Percentiles rank a stretch among this genome's conserved stretches.
Conservation (phyloP, 2,113 vertebrate species). For the Pardalotus punctatus region DNA sequence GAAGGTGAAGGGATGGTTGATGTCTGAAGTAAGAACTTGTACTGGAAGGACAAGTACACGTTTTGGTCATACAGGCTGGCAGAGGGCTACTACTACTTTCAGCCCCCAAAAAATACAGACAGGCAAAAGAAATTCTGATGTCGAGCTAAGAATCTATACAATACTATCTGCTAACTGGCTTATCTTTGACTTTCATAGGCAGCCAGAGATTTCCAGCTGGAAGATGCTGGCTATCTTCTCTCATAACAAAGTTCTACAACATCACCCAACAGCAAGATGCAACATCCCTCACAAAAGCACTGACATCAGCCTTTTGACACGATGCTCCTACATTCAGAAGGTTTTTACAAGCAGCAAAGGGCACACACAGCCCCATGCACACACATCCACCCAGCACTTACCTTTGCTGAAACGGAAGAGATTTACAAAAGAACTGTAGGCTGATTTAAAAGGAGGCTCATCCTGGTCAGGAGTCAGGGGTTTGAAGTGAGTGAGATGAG, state of each 20-base stretch:
- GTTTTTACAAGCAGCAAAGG: background rate
- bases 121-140: background rate
- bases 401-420: conserved; percentile 97
- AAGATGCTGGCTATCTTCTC: background rate
- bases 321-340: background rate
- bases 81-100: background rate
- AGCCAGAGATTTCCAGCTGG: background rate
- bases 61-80: background rate
- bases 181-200: background rate
- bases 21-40: background rate
- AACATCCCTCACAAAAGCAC: background rate
- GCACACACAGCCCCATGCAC: rapidly evolving
- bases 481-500: conserved; percentile 97
- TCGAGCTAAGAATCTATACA: background rate
- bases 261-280: background rate
- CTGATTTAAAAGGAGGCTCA: conserved; percentile 93
- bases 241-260: background rate
- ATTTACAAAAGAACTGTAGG: conserved; percentile 97
- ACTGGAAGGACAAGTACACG: background rate
- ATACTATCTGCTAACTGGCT: background rate
- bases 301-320: background rate
- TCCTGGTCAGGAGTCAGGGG: conserved; percentile 96
- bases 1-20: background rate
- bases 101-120: background rate
- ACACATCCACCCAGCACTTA: conserved; percentile 34